These are phyloP conservation scores for Ciconia boyciana DNA, from an alignment of 2,113 vertebrate genomes.

Conservation along the genomic window DNA sequence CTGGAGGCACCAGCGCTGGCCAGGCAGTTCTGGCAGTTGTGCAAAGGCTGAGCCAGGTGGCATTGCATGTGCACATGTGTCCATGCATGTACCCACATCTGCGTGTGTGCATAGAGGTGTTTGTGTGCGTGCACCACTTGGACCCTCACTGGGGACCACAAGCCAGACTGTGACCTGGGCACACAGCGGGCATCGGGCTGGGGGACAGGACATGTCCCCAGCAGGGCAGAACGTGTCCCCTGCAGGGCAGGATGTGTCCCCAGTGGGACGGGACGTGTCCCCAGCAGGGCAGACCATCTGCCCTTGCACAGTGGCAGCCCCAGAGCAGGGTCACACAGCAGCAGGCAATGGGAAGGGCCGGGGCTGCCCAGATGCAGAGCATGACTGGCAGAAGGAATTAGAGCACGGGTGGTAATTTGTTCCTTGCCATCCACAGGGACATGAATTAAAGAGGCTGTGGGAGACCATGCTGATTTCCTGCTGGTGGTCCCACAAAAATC, in stretches of 20 bases:
- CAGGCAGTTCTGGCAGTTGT: not conserved
- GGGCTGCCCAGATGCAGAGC: accelerated
- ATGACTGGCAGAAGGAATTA: accelerated
- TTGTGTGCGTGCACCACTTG: accelerated
- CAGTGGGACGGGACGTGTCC: accelerated
- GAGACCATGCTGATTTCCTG: accelerated
- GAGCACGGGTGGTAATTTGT: accelerated
- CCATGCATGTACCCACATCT: accelerated
- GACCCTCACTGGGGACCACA: accelerated
- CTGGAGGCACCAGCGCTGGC: accelerated
- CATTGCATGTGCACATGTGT: not conserved
- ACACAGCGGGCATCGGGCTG: not conserved
- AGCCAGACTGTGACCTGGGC: not conserved
- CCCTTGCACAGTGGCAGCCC: not conserved
- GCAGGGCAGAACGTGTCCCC: accelerated
- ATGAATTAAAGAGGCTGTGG: not conserved
- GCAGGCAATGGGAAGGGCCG: accelerated
- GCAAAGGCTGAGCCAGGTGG: not conserved
- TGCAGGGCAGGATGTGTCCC: too few relatives aligned
- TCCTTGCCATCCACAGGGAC: not conserved
- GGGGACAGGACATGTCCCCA: not conserved
- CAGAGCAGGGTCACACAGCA: accelerated
- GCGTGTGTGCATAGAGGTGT: too few relatives aligned
- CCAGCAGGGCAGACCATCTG: too few relatives aligned
- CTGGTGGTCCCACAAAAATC: not conserved